Percentiles rank a stretch among this genome's conserved stretches.
phyloP scores from a whole-genome alignment of 2,888 invertebrate species.

The Labia minor region DNA sequence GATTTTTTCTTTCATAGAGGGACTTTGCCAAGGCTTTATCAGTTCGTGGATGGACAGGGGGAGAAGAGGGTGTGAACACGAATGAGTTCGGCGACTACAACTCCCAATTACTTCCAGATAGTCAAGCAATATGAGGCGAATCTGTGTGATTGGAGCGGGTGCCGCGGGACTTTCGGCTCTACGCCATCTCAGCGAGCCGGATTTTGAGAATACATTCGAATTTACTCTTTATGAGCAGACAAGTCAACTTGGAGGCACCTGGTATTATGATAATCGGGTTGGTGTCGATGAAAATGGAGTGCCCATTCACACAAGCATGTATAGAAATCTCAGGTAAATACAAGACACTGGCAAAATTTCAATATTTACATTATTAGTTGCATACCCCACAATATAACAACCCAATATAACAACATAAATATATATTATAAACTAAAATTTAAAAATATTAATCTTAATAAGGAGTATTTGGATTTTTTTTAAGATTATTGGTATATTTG shows the following conservation, averaged over 20 bases:
- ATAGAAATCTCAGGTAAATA: constrained; percentile 57
- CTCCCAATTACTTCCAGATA: no score
- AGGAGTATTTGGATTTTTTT: no score
- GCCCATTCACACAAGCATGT: constrained; percentile 70
- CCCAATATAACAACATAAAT: no score
- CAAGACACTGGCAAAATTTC: no score
- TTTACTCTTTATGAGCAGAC: constrained; percentile 59
- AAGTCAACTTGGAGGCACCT: constrained; percentile 61
- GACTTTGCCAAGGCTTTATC: background rate
- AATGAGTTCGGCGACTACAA: no score
- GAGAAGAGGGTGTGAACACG: no score
- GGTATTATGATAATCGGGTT: constrained; percentile 58
- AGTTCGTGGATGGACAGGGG: background rate
- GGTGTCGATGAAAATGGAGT: constrained; percentile 53
- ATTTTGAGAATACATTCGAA: constrained; percentile 35
- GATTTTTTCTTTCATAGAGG: no score
- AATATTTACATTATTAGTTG: no score
- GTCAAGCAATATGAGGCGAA: constrained; percentile 27
- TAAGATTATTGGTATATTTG: no score
- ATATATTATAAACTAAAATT: no score
- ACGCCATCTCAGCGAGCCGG: constrained; percentile 36
- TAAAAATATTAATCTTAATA: no score
- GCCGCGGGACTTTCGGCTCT: constrained; percentile 59
- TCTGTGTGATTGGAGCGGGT: constrained; percentile 64
- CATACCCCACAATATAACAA: no score